Base-by-base conservation (phyloP, 2,113 vertebrate genomes). In the Varanus salvator region DNA sequence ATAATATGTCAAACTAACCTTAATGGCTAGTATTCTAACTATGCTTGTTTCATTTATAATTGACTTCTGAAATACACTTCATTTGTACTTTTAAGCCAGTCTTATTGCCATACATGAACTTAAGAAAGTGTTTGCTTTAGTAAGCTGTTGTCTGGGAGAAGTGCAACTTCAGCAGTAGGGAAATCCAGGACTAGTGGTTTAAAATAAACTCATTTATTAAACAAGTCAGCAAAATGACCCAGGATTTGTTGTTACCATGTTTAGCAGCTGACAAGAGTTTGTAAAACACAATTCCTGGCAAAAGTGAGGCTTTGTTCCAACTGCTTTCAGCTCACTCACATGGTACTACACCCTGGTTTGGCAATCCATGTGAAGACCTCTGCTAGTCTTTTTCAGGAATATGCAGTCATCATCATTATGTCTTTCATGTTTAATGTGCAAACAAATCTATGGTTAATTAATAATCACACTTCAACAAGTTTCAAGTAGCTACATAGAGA, bases 401-500 rank as follows among this genome's bases (percentile, higher is more conserved):
- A 74, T 54, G 50, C 17, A 74, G 19, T 44, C 17, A 86, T 25
- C 71, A 3, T 12, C n/a, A 27, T 1, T 80, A 27, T 52, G 29
- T 87, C 31, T 80, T 48, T 29, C 27, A 52, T 64, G 38, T 15
- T 69, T 64, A 27, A 44, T 44, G 29, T 57, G 57, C 57, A 86
- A 86, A 86, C 29, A 54, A 19, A 52, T 21, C 8, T 6, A 5
- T 66, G 12, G 15, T 25, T 27, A 52, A 68, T 48, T 71, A 50
- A 27, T 71, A 85, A 87, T 34, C 31, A 52, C 44, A 69, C 48
- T 69, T 87, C 52, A 85, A 74, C 44, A 69, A 11, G n/a, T 80
- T 80, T 80, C 85, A 77, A 72, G 57, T 66, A 83, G 76, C 54
- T 94, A 88, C 17, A 3, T 87, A 86, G 72, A 0, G 19, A 76